Conservation (phyloP, 1,140 invertebrate species). For the Xylocopa sonorina region DNA sequence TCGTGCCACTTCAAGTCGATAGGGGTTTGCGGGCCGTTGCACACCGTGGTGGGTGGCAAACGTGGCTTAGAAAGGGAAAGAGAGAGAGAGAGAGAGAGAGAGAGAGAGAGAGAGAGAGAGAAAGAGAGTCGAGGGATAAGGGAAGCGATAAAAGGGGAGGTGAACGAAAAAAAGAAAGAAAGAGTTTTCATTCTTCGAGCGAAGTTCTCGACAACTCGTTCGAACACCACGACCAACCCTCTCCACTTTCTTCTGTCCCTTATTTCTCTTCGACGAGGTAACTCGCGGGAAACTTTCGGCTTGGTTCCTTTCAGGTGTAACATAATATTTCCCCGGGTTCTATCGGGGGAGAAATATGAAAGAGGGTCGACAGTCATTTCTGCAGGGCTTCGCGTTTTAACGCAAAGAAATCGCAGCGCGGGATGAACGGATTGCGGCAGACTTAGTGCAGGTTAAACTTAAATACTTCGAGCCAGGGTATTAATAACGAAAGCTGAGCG, state of each 20-base stretch:
- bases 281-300: constrained; percentile 55
- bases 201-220: constrained; percentile 70
- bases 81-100: not conserved
- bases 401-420: not conserved
- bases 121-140: not conserved
- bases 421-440: not conserved
- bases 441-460: too few relatives aligned
- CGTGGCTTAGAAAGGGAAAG: not conserved
- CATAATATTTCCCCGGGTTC: constrained; percentile 62
- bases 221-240: constrained; percentile 61
- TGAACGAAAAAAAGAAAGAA: constrained; percentile 28
- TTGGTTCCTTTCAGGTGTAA: constrained; percentile 58
- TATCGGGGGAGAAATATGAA: not conserved
- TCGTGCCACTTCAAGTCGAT: constrained; percentile 59
- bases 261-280: constrained; percentile 49
- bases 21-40: constrained; percentile 55
- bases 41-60: not conserved
- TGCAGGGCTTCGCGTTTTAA: not conserved
- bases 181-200: constrained; percentile 67
- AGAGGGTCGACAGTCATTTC: not conserved
- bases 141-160: constrained; percentile 22
- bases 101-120: not conserved
- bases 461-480: too few relatives aligned
- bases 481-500: too few relatives aligned
- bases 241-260: constrained; percentile 41